Percentiles rank a stretch among this genome's conserved stretches.
These are phyloP conservation scores for Excalfactoria chinensis DNA, from an alignment of 2,113 vertebrate species.

Conservation along the genomic window DNA sequence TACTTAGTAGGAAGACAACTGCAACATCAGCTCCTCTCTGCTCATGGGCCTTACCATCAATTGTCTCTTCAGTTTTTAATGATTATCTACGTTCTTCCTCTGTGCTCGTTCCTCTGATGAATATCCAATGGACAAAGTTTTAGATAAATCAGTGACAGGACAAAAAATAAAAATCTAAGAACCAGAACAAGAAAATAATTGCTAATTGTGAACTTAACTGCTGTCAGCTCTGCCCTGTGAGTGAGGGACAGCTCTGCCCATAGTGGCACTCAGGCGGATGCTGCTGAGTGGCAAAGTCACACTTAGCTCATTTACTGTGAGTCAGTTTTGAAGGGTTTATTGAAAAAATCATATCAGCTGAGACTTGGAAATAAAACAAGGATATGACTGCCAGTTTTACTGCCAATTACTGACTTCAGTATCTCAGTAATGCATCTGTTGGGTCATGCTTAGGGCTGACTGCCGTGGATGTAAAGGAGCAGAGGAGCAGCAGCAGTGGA, in stretches of 20 bases:
- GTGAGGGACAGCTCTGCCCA: background rate
- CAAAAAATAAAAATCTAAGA: background rate
- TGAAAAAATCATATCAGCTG: background rate
- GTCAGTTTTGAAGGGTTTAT: background rate
- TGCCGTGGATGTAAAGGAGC: background rate
- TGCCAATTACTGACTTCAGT: background rate
- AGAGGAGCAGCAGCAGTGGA: background rate
- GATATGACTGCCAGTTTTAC: background rate
- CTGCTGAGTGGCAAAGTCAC: background rate
- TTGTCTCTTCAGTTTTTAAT: background rate
- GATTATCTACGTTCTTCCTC: background rate
- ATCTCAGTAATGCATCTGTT: background rate
- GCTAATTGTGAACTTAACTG: background rate
- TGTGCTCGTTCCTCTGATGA: background rate
- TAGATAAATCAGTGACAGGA: background rate
- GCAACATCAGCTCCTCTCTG: accelerated
- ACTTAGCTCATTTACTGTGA: background rate
- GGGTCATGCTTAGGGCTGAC: background rate
- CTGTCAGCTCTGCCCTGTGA: background rate
- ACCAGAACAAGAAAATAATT: background rate
- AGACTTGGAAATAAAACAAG: background rate
- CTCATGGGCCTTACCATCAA: background rate
- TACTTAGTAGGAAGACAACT: background rate
- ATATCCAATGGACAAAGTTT: background rate
- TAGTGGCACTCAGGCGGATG: background rate